phyloP scores from a whole-genome alignment of 2,797 vertebrate genomes.

The Falco novaeseelandiae region DNA sequence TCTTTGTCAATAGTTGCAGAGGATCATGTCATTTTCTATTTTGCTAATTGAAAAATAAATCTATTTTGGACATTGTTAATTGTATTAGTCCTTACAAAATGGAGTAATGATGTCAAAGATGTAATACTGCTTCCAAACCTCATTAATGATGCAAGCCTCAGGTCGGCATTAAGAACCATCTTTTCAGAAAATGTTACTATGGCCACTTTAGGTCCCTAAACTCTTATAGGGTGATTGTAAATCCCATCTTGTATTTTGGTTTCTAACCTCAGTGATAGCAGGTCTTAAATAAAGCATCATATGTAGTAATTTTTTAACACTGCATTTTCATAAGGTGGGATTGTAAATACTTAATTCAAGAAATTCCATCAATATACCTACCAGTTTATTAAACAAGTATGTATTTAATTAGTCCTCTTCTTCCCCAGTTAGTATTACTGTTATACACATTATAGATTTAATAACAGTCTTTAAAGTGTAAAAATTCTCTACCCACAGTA shows the following conservation, averaged over 20 bases:
- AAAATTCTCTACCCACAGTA: background rate
- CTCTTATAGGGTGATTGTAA: background rate
- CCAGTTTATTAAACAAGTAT: background rate
- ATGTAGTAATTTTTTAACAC: background rate
- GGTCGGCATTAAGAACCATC: background rate
- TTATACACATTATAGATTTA: background rate
- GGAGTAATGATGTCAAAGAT: background rate
- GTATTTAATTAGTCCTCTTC: background rate
- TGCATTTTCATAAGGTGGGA: background rate
- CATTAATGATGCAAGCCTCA: background rate
- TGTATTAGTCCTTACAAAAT: background rate
- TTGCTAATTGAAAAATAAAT: background rate
- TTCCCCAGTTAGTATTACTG: background rate
- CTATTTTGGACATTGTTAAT: background rate
- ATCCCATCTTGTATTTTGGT: background rate
- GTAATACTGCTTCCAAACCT: background rate
- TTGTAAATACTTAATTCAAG: background rate
- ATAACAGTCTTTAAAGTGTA: background rate
- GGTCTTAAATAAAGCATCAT: background rate
- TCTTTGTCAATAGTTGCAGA: background rate
- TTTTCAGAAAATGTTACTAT: background rate
- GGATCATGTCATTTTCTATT: background rate
- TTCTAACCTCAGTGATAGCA: background rate
- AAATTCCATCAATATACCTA: background rate
- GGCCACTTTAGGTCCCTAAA: background rate